Conservation (phyloP, 2,888 invertebrate genomes). For the Teleogryllus oceanicus region DNA sequence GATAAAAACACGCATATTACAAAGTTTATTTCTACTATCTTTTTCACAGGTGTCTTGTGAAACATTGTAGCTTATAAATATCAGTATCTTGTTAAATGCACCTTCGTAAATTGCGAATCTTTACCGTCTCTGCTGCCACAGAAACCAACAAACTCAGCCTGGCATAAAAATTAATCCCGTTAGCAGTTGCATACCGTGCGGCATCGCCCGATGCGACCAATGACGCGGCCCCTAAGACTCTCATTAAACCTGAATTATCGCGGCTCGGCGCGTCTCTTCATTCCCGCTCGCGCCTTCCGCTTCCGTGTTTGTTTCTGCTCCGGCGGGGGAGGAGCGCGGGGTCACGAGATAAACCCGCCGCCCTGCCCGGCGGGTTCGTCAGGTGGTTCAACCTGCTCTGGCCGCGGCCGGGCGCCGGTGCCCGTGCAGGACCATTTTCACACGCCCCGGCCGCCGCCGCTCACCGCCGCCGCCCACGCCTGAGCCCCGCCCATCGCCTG, state of each 20-base stretch:
- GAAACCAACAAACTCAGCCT: too few species aligned
- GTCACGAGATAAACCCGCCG: constrained; percentile 18
- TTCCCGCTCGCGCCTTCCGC: background rate
- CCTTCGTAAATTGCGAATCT: too few species aligned
- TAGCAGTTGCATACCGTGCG: too few species aligned
- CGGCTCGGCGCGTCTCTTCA: background rate
- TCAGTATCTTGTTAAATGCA: too few species aligned
- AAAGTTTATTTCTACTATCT: too few species aligned
- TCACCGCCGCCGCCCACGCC: background rate
- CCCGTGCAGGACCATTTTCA: background rate
- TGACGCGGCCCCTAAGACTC: background rate
- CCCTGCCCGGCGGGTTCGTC: background rate
- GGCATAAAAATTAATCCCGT: too few species aligned
- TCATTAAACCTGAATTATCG: constrained; percentile 18
- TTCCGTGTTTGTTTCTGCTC: background rate
- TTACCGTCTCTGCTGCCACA: too few species aligned
- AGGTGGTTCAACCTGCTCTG: background rate
- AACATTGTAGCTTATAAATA: too few species aligned
- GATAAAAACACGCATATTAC: too few species aligned
- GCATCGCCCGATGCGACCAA: background rate
- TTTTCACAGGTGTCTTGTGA: too few species aligned
- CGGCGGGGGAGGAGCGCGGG: background rate
- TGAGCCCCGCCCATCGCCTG: background rate
- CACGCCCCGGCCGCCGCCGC: background rate
- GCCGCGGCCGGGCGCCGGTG: background rate